phyloP scores from a whole-genome alignment of 2,888 invertebrate species.

The Malthinus seriepunctatus region DNA sequence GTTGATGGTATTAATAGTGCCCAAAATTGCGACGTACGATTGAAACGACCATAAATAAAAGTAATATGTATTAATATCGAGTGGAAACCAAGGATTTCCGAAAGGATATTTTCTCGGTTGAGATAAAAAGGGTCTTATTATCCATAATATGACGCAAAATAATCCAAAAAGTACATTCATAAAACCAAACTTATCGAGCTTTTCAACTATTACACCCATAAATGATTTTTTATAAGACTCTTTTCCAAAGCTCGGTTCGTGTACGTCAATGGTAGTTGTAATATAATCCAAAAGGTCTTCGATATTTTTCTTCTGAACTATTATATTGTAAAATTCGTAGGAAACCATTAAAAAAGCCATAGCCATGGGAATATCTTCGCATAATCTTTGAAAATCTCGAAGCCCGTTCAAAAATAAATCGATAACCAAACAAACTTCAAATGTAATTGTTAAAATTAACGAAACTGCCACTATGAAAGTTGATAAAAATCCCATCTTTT shows the following conservation, averaged over 20 bases:
- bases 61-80: constrained; percentile 15
- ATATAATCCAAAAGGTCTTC: constrained; percentile 11
- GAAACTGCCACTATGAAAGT: constrained; percentile 2
- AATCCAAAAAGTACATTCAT: constrained; percentile 21
- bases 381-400: constrained; percentile 15
- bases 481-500: constrained; percentile 14
- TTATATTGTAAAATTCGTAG: constrained; percentile 22
- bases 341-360: constrained; percentile 24
- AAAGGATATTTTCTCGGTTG: constrained; percentile 19
- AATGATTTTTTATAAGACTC: constrained; percentile 10
- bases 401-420: constrained; percentile 15
- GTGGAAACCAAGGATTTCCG: constrained; percentile 24
- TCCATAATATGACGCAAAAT: constrained; percentile 16
- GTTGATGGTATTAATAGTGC: constrained; percentile 16
- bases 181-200: constrained; percentile 14
- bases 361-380: constrained; percentile 22
- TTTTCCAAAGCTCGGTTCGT: constrained; percentile 5
- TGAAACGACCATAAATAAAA: constrained; percentile 14
- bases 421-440: constrained; percentile 7
- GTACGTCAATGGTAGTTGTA: constrained; percentile 3
- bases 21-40: constrained; percentile 5
- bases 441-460: constrained; percentile 10
- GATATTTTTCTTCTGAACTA: constrained; percentile 20
- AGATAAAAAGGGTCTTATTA: constrained; percentile 14
- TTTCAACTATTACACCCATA: constrained; percentile 15